Percentiles rank a stretch among this genome's conserved stretches.
These are phyloP conservation scores for Malurus alboscapulatus DNA, from an alignment of 2,113 vertebrate species.

Conservation along the genomic window DNA sequence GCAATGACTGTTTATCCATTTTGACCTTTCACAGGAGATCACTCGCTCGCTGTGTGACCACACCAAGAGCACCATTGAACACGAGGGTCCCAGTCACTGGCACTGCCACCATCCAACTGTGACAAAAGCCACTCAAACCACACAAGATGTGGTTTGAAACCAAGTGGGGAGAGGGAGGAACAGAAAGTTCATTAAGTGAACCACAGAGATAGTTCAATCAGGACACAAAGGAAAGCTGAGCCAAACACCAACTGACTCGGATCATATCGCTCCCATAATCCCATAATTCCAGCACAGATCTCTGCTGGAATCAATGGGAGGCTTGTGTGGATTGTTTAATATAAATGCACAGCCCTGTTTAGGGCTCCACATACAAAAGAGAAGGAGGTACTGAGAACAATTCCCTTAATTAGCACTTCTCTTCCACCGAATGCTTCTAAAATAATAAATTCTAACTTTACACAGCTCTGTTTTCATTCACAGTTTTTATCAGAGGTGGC, in stretches of 20 bases:
- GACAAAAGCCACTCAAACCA: not conserved
- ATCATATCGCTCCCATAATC: constrained; percentile 48
- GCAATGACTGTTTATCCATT: not conserved
- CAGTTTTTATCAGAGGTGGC: constrained; percentile 14
- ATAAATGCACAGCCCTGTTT: not conserved
- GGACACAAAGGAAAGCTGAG: constrained; percentile 35
- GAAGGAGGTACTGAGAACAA: constrained; percentile 1
- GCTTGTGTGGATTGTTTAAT: constrained; percentile 30
- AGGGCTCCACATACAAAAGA: not conserved
- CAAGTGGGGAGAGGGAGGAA: not conserved
- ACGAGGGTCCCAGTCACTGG: accelerated
- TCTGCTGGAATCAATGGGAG: constrained; percentile 35
- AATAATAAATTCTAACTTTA: not conserved
- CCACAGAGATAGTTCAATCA: constrained; percentile 32
- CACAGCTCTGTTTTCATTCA: constrained; percentile 13
- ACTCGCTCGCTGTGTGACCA: not conserved
- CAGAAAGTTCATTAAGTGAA: not conserved
- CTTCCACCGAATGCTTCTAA: constrained; percentile 1
- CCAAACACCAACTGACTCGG: constrained; percentile 39
- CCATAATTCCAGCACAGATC: constrained; percentile 38
- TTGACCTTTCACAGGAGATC: not conserved
- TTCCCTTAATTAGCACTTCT: constrained; percentile 18
- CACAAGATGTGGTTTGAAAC: not conserved
- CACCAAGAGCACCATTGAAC: not conserved
- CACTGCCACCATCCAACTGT: not conserved